Conservation (phyloP, 2,888 invertebrate species). For the Andrena trimmerana region DNA sequence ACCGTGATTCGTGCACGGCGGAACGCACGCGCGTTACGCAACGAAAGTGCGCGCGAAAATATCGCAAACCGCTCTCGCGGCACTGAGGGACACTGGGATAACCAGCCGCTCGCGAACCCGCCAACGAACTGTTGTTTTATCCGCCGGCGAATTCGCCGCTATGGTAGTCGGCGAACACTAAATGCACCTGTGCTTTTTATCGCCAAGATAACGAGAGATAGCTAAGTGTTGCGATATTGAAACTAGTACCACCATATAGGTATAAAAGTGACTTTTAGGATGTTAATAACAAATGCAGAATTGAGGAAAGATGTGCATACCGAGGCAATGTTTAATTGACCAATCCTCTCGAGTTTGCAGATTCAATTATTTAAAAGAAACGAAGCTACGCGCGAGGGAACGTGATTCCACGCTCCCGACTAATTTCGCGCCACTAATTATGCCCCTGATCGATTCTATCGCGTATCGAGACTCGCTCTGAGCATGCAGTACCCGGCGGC, state of each 20-base stretch:
- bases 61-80: background rate
- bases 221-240: no score
- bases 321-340: no score
- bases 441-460: background rate
- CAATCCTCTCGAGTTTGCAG: no score
- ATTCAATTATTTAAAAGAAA: no score
- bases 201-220: background rate
- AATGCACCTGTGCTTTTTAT: conserved; percentile 12
- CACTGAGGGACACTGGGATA: background rate
- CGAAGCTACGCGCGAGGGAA: background rate
- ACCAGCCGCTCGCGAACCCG: background rate
- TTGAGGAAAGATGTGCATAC: no score
- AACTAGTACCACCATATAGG: no score
- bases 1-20: conserved; percentile 47
- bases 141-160: conserved; percentile 27
- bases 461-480: conserved; percentile 13
- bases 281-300: no score
- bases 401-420: background rate
- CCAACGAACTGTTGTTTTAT: conserved; percentile 51
- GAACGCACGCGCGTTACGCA: conserved; percentile 45
- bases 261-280: no score
- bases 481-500: background rate
- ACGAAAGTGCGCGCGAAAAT: conserved; percentile 48
- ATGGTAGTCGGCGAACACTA: background rate
- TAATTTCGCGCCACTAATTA: background rate